These are phyloP conservation scores for Scaptomyza hsui DNA, from an alignment of 1,140 invertebrate species.

Conservation along the genomic window DNA sequence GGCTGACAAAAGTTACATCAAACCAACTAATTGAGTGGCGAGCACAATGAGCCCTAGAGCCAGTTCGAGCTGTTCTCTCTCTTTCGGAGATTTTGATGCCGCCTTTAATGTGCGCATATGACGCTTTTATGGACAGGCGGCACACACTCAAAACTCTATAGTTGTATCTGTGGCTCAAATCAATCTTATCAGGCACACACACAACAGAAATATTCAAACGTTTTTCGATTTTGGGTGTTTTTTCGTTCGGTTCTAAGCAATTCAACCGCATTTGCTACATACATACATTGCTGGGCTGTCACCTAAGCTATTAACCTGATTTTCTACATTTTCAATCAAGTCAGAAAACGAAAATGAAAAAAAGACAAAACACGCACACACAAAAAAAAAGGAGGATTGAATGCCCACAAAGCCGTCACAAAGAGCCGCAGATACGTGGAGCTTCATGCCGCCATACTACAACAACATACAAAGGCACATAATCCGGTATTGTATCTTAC, in stretches of 20 bases:
- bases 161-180: constrained; percentile 69
- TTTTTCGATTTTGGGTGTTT: constrained; percentile 39
- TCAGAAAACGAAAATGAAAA: constrained; percentile 67
- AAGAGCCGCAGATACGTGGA: constrained; percentile 51
- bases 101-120: constrained; percentile 74
- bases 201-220: constrained; percentile 18
- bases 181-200: constrained; percentile 72
- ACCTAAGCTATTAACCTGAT: constrained; percentile 83
- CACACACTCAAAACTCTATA: constrained; percentile 20
- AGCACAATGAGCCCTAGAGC: constrained; percentile 71
- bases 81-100: constrained; percentile 28
- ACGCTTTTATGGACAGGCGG: constrained; percentile 49
- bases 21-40: constrained; percentile 80
- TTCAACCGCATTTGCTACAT: constrained; percentile 72
- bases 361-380: constrained; percentile 66
- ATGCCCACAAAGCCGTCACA: constrained; percentile 58
- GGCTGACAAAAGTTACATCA: constrained; percentile 79
- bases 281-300: constrained; percentile 76
- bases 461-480: constrained; percentile 54
- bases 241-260: constrained; percentile 66
- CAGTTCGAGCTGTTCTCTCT: constrained; percentile 16
- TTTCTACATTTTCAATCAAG: constrained; percentile 84
- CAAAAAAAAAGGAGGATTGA: constrained; percentile 65
- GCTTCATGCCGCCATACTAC: constrained; percentile 66
- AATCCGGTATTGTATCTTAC: constrained; percentile 80